Evolutionary conservation across 2,113 vertebrate genomes (phyloP), one percentile per base, ranked within the genome.

Genomic region (Monarcha castaneiventris): DNA sequence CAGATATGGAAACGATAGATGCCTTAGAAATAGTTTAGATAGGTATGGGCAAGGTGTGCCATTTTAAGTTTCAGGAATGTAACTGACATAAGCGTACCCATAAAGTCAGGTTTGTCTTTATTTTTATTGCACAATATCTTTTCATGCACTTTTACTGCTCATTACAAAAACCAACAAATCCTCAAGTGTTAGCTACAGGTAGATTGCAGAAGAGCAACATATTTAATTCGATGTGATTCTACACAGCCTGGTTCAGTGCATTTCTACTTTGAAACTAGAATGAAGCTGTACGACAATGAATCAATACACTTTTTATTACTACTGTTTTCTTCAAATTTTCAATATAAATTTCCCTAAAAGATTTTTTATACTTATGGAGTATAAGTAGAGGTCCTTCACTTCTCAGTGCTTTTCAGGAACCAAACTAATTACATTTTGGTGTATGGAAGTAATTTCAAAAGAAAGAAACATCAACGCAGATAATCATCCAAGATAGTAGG

Each of bases 51-150:
- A 87, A 92, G 79, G 89, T 69, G 80, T 95, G 87, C 44, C 89
- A 51, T 87, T 93, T 88, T 79, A 87, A 82, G 51, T 89, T 84
- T 92, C 49, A 90, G 77, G 82, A 96, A 91, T 80, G 81, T 74
- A 83, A 73, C 37, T 84, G 55, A 35, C 87, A 77, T 80, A 68
- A 77, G 52, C 2, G 1, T 78, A 64, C 58, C 7, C 41, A 94
- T 91, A 93, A 89, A 80, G 14, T 84, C 20, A 58, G 9, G 20
- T 49, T 58, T 90, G 48, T 81, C 85, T 77, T 90, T 76, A 67
- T 52, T 91, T 96, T 91, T 79, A 56, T 86, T 93, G 64, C 54
- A 76, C 25, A 84, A 63, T 83, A 69, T 71, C 21, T 67, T 94
- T 83, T 49, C 22, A 43, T 62, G 19, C 16, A 59, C 37, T 74